A percentile compares a stretch with the other conserved stretches of the same genome.
Evolutionary conservation across 2,113 vertebrate species (phyloP).

Genomic region (Eptesicus fuscus): DNA sequence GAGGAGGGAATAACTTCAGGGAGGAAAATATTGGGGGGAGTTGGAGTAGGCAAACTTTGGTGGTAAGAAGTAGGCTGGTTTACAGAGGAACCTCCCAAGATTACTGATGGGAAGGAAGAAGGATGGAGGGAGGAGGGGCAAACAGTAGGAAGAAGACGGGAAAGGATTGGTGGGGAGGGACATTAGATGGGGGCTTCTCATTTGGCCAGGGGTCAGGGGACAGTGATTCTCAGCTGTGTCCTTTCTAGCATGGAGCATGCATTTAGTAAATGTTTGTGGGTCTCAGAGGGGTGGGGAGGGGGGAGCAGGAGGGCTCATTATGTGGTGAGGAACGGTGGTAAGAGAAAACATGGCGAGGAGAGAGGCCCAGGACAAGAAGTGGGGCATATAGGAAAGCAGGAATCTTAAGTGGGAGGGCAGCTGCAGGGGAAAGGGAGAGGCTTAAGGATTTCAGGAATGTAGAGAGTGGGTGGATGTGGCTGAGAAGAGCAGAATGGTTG

Average conservation of each 20-base stretch:
- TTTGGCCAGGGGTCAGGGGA: neutral
- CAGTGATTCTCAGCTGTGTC: neutral
- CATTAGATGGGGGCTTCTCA: neutral
- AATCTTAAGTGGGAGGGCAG: slow-evolving; percentile 26
- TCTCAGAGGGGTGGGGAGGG: neutral
- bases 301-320: neutral
- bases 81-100: neutral
- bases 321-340: neutral
- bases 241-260: neutral
- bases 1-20: neutral
- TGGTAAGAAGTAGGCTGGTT: neutral
- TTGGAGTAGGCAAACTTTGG: neutral
- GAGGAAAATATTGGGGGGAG: neutral
- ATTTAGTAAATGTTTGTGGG: neutral
- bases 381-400: neutral
- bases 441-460: slow-evolving; percentile 60
- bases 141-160: neutral
- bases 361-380: neutral
- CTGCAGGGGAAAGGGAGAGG: slow-evolving; percentile 4
- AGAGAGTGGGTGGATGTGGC: slow-evolving; percentile 6
- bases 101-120: neutral
- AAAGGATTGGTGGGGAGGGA: neutral
- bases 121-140: neutral
- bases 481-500: neutral
- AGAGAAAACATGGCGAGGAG: neutral